Base-by-base conservation (phyloP, 2,113 vertebrate species). In the Brachionichthys hirsutus region DNA sequence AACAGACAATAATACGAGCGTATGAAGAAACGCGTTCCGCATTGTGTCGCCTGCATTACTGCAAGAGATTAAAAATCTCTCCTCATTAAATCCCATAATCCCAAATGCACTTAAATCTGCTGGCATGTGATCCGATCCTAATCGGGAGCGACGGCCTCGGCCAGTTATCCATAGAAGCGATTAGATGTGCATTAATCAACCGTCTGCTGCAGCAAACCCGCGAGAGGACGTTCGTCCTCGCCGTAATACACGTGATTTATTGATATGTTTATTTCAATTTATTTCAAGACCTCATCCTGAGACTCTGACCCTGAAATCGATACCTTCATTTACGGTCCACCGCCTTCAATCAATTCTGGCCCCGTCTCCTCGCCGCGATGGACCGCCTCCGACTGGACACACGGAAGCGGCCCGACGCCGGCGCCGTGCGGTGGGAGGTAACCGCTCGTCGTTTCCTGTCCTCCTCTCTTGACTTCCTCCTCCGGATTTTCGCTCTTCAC, bases 241-340 rank as follows among this genome's bases (percentile, higher is more conserved):
- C 70, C 83, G 82, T 83, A 83, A 88, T 87, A 85, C 72, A 85
- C 77, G 83, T 90, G 88, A 90, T 90, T 62, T 87, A 90, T 89
- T 85, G 85, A 90, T 88, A 90, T 89, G 85, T 89, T 90, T 89
- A 90, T 90, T 88, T 87, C 88, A 87, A 88, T 90, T 90, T 88
- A 87, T 89, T 88, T 88, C 81, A 81, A 83, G 83, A 87, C 85
- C 85, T 83, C 84, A 88, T 90, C 83, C 80, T 82, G 78, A 50
- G 68, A 81, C 78, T 85, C 78, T 85, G 83, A 90, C 88, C 87
- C 74, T 36, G n/a, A 77, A 87, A 90, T 89, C 89, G 86, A 89
- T 89, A 89, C 62, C 78, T 88, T 86, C 70, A 89, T 89, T 90
- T 89, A 88, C 86, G 87, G 83, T 89, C 88, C 80, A 86, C 75